Evolutionary conservation across 2,113 vertebrate genomes (phyloP).

Genomic region (Scartelaos histophorus): DNA sequence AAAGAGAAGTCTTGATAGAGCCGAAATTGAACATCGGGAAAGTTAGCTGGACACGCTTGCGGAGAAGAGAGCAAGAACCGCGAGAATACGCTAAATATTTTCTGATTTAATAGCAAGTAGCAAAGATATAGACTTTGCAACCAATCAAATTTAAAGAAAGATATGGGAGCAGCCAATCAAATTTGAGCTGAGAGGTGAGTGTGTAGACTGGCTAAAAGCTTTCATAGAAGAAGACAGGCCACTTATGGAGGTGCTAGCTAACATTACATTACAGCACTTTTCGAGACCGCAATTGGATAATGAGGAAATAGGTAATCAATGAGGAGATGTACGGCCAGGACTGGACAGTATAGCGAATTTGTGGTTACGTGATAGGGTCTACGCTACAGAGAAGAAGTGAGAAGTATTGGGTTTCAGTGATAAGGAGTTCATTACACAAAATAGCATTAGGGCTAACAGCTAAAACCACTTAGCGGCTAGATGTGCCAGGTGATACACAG

Average conservation of each 20-base stretch:
- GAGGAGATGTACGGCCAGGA: conserved; percentile 28
- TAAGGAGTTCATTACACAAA: conserved; percentile 66
- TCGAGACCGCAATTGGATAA: conserved; percentile 56
- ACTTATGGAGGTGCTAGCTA: conserved; percentile 43
- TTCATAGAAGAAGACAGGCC: conserved; percentile 22
- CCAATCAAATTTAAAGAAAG: conserved; percentile 11
- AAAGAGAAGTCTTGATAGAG: conserved; percentile 8
- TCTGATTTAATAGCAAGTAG: conserved; percentile 15
- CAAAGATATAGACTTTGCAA: conserved; percentile 23
- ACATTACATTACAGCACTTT: conserved; percentile 54
- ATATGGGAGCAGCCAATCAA: conserved; percentile 17
- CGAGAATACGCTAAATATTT: conserved; percentile 5
- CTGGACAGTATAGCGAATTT: conserved; percentile 43
- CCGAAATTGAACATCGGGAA: conserved; percentile 1
- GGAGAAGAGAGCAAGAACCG: background rate
- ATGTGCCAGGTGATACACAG: conserved; percentile 10
- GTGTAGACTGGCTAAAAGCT: conserved; percentile 36
- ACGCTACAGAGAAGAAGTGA: conserved; percentile 22
- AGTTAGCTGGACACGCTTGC: background rate
- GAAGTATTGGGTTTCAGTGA: conserved; percentile 61
- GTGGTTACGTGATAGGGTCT: conserved; percentile 59
- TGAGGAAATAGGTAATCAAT: conserved; percentile 66
- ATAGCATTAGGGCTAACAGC: conserved; percentile 60
- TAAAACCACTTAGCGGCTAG: conserved; percentile 50
- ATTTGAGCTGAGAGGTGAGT: conserved; percentile 37